phyloP scores from a whole-genome alignment of 2,888 invertebrate genomes.

The Pandemis corylana region DNA sequence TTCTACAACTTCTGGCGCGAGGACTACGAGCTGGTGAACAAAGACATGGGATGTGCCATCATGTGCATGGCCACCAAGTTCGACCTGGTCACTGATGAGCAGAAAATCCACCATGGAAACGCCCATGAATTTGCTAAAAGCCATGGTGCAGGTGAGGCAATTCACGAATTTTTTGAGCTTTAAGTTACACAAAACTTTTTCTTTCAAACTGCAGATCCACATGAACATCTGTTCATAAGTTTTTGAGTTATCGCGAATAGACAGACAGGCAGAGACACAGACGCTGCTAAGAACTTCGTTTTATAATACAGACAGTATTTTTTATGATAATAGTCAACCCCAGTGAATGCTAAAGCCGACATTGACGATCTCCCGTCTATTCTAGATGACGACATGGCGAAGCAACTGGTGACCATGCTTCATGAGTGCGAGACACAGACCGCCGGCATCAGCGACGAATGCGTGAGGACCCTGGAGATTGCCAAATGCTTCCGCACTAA shows the following conservation, averaged over 20 bases:
- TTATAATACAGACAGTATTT: too few species aligned
- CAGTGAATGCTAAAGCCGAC: not conserved
- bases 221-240: not conserved
- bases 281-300: too few species aligned
- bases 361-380: not conserved
- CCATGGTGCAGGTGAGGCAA: slow-evolving; percentile 70
- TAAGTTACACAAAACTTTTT: too few species aligned
- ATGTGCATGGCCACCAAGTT: slow-evolving; percentile 72
- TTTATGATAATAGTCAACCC: not conserved
- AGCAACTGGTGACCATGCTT: slow-evolving; percentile 65
- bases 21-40: slow-evolving; percentile 67
- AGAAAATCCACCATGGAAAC: slow-evolving; percentile 69
- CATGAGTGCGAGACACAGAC: slow-evolving; percentile 65
- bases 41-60: slow-evolving; percentile 71
- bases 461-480: slow-evolving; percentile 61
- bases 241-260: not conserved
- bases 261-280: too few species aligned
- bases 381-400: slow-evolving; percentile 68
- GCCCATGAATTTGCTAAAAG: slow-evolving; percentile 69
- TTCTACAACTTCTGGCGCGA: slow-evolving; percentile 76
- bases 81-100: slow-evolving; percentile 64
- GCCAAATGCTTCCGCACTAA: slow-evolving; percentile 74
- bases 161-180: too few species aligned
- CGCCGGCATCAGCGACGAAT: slow-evolving; percentile 56
- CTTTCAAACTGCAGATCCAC: too few species aligned